Base-by-base conservation (phyloP, 2,888 invertebrate genomes). In the Philhelius pedissequus region DNA sequence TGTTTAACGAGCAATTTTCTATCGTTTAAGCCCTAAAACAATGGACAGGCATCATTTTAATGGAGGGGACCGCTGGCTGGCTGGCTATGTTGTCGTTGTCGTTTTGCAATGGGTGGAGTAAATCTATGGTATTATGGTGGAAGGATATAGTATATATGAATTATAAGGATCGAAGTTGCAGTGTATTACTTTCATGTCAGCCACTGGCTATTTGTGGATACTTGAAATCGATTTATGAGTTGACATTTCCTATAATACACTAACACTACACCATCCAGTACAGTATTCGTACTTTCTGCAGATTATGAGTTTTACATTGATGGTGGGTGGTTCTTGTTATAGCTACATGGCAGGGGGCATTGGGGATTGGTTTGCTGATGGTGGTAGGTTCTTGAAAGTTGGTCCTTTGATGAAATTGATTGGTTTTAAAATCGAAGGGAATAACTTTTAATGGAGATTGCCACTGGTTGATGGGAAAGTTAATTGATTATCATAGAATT, bases 181-280 rank as follows among this genome's bases (percentile, higher is more conserved):
- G 69, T 70, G 54, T 70, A 70, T 62, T 64, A 64, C 70, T 54
- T 77, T 20, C 45, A 64, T 25, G 54, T 77, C 70, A 70, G 62
- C 62, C 70, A 56, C 45, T 77, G 77, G 77, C 54, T 77, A 64
- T 77, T 77, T 77, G 77, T 54, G 77, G 54, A 64, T 62, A 77
- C 30, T 54, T 13, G 60, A 15, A 77, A 77, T 77, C 70, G 70
- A 77, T 77, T 77, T 77, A 77, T 70, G 70, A 38, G 54, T 52
- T 70, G 62, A 62, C 70, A 62, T 43, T 62, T 70, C 43, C 62
- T 38, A 48, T n/a, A 11, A 48, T n/a, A 11, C 43, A 11, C 6
- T 1, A 3, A 0, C 18, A 18, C 3, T 35, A n/a, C 11, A 25
- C 38, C 8, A 11, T 2, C 25, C 38, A 8, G 40, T 4, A n/a